Base-by-base conservation (phyloP, 2,888 invertebrate genomes). In the Bibio marci region DNA sequence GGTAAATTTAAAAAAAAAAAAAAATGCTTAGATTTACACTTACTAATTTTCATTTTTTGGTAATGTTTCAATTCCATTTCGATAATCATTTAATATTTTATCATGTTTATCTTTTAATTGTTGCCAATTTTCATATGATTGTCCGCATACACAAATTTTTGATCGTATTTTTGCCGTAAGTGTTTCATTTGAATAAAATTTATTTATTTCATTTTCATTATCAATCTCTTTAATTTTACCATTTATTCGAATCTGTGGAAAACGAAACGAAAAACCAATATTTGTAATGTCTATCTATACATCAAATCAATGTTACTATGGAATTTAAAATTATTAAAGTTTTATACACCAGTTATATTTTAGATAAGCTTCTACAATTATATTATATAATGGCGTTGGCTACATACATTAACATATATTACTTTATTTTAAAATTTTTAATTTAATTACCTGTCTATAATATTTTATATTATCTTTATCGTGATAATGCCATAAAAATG, bases 1-100 rank as follows among this genome's bases (percentile, higher is more conserved):
- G 3, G 4, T 12, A 8, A 34, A 18, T 37, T 12, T 3, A 19
- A n/a, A 12, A 22, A 12, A 8, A 25, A 35, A 18, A 10, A 19
- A 25, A 19, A 25, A 14, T 18, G 15, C n/a, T 12, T 4, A 19
- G 4, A 22, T 17, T n/a, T 33, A 31, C 40, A 56, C 64, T 57
- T 54, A 69, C 69, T 61, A 54, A 45, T 67, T 55, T 33, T 63
- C 58, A 2, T 67, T 67, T 56, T 63, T 62, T 2, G 56, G 50
- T 14, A 67, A 48, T n/a, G 43, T 44, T 26, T 50, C 46, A n/a
- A 54, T 48, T 4, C 56, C 54, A 26, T 26, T 14, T 8, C 15
- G 28, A 30, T 18, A 35, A 7, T 39, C 15, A 13, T 30, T 12
- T 12, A 35, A 25, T 7, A 66, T 43, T 41, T 57, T 44, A 45